phyloP scores from a whole-genome alignment of 2,888 invertebrate species.

The Heliconius sara region DNA sequence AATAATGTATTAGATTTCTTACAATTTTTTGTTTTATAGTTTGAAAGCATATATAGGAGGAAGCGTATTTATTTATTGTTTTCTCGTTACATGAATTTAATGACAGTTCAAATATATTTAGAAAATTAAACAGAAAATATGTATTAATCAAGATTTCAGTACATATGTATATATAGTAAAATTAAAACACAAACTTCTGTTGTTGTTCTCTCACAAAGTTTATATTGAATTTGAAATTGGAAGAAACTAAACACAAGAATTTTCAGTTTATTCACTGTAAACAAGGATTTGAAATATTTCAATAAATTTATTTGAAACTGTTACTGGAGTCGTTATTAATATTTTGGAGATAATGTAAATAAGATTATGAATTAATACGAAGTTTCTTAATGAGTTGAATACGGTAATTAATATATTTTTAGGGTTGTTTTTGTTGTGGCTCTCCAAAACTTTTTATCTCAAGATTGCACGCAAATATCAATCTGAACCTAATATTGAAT shows the following conservation, averaged over 20 bases:
- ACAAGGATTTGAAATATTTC: conserved; percentile 43
- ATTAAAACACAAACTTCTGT: conserved; percentile 24
- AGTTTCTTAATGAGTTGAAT: not conserved
- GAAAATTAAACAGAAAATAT: not conserved
- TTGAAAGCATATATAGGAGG: too few relatives aligned
- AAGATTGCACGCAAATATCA: too few relatives aligned
- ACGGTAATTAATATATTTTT: too few relatives aligned
- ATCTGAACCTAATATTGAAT: too few relatives aligned
- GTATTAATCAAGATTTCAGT: not conserved
- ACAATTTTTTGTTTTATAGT: too few relatives aligned
- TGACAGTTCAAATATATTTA: not conserved
- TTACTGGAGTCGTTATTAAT: conserved; percentile 22
- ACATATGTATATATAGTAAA: not conserved
- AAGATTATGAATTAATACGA: conserved; percentile 7
- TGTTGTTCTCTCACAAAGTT: conserved; percentile 35
- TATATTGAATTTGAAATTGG: conserved; percentile 38
- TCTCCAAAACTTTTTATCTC: too few relatives aligned
- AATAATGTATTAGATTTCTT: too few relatives aligned
- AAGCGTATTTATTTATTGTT: too few relatives aligned
- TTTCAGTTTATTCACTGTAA: conserved; percentile 45
- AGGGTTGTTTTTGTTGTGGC: too few relatives aligned
- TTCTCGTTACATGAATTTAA: too few relatives aligned
- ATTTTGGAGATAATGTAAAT: conserved; percentile 35
- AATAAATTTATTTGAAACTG: conserved; percentile 27
- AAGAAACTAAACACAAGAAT: conserved; percentile 41